Conservation (phyloP, 2,797 vertebrate species). For the Scolopax rusticola region DNA sequence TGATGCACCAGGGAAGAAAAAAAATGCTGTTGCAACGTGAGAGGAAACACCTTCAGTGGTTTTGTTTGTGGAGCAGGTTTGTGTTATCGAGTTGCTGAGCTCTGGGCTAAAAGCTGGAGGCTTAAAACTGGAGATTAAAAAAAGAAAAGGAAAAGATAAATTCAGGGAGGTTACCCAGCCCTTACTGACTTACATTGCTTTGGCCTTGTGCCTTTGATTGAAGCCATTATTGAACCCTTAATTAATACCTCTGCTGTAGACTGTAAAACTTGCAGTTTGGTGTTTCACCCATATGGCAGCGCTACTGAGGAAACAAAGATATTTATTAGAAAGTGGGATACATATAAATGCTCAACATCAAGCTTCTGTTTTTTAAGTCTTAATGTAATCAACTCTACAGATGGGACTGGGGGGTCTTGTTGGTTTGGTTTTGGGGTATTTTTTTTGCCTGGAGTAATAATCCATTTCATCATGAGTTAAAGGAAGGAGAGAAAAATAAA, state of each 20-base stretch:
- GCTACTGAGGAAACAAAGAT: background rate
- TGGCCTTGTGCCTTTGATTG: background rate
- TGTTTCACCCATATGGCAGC: background rate
- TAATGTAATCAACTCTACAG: background rate
- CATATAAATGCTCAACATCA: background rate
- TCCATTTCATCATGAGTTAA: background rate
- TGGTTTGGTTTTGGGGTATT: background rate
- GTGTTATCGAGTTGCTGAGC: background rate
- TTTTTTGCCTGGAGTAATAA: background rate
- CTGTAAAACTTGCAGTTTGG: background rate
- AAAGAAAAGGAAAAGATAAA: background rate
- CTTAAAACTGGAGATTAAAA: background rate
- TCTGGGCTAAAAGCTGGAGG: background rate
- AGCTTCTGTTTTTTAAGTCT: background rate
- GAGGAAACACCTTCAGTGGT: background rate
- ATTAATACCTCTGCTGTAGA: background rate
- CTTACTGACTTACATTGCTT: background rate
- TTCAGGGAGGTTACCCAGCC: background rate
- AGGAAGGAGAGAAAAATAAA: constrained; percentile 18
- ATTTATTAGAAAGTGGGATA: background rate
- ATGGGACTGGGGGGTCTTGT: background rate
- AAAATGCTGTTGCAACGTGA: background rate
- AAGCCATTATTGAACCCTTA: background rate
- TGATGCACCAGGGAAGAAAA: background rate
- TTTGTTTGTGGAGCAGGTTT: background rate